These are phyloP conservation scores for Cacajao melanocephalus DNA, from an alignment of 2,797 vertebrate species.

Conservation along the genomic window DNA sequence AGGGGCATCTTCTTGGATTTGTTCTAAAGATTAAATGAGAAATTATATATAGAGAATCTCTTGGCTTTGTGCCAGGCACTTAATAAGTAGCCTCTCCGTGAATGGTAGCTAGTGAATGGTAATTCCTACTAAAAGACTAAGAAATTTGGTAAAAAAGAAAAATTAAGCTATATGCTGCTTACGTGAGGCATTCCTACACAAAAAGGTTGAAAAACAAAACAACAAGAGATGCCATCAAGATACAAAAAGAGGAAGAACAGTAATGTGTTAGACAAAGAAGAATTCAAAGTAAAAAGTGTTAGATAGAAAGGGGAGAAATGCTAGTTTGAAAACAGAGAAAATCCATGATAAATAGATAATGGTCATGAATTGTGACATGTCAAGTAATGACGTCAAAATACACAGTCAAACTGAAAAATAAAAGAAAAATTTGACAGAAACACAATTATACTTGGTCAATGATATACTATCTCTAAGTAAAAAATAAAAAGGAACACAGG, in stretches of 20 bases:
- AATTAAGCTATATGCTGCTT: background rate
- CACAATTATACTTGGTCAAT: background rate
- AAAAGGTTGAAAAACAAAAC: conserved; percentile 7
- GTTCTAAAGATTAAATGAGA: conserved; percentile 41
- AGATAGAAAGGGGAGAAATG: background rate
- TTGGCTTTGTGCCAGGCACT: background rate
- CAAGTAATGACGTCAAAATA: conserved; percentile 4
- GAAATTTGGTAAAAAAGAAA: background rate
- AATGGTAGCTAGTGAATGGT: background rate
- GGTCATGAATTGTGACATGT: background rate
- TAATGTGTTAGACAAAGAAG: conserved; percentile 18
- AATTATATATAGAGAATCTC: background rate
- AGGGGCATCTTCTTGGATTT: background rate
- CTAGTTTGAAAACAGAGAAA: conserved; percentile 21
- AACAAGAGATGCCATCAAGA: conserved; percentile 10
- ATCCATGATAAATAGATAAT: background rate
- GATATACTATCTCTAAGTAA: background rate
- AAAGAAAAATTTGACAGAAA: conserved; percentile 1
- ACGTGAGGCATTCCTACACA: conserved; percentile 5
- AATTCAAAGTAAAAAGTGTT: conserved; percentile 6
- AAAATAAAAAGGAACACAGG: background rate
- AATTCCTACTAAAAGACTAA: background rate
- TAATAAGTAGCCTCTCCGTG: background rate
- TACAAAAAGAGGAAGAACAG: background rate
- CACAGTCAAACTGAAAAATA: background rate